Percentiles rank a stretch among this genome's conserved stretches.
phyloP scores from a whole-genome alignment of 2,888 invertebrate genomes.

The Himalopsyche kuldschensis region DNA sequence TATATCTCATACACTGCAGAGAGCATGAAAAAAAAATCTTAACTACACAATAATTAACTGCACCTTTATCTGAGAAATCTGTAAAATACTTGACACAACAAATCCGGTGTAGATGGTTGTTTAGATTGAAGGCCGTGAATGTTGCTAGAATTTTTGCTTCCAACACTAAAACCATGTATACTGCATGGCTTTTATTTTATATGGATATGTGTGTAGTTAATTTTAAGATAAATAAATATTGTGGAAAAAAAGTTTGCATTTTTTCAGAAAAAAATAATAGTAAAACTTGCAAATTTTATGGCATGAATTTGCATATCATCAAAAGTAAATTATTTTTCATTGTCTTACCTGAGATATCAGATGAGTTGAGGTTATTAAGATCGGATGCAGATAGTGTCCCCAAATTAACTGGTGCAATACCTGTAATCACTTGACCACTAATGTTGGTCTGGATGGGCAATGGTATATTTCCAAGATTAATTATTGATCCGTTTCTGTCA shows the following conservation, averaged over 20 bases:
- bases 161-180: too few relatives aligned
- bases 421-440: slow-evolving; percentile 57
- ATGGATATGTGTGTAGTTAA: too few relatives aligned
- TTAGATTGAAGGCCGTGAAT: too few relatives aligned
- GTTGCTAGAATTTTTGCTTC: too few relatives aligned
- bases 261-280: background rate
- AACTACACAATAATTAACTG: too few relatives aligned
- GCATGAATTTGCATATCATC: background rate
- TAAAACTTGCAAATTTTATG: background rate
- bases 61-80: too few relatives aligned
- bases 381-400: slow-evolving; percentile 41
- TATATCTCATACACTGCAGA: too few relatives aligned
- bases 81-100: background rate
- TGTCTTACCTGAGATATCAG: background rate
- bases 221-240: background rate
- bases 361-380: background rate
- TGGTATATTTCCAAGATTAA: slow-evolving; percentile 58
- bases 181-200: too few relatives aligned
- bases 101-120: background rate
- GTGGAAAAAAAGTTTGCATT: background rate
- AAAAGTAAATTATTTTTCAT: background rate
- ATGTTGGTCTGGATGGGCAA: slow-evolving; percentile 59
- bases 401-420: slow-evolving; percentile 54
- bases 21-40: too few relatives aligned
- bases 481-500: slow-evolving; percentile 55